Percentiles rank a stretch among this genome's conserved stretches.
Evolutionary conservation across 2,113 vertebrate species (phyloP).

Genomic region (Eulacestoma nigropectus): DNA sequence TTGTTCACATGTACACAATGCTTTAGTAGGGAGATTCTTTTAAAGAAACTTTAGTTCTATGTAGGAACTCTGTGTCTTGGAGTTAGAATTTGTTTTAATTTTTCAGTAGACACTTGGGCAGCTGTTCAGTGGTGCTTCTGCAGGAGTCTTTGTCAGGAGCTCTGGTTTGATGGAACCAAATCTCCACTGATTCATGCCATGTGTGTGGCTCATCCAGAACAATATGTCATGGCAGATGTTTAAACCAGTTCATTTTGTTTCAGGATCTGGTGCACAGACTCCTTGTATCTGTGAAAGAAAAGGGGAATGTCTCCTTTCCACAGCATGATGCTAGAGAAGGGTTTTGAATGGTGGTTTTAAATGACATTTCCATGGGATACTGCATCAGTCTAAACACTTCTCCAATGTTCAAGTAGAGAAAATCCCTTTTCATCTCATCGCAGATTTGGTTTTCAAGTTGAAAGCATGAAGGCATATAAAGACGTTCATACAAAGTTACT

Average conservation of each 20-base stretch:
- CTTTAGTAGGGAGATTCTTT: background rate
- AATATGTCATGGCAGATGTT: background rate
- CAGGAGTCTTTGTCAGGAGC: background rate
- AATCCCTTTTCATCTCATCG: constrained; percentile 34
- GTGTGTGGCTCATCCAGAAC: background rate
- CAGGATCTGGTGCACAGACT: background rate
- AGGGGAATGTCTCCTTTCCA: background rate
- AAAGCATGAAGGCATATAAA: constrained; percentile 34
- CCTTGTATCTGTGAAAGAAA: background rate
- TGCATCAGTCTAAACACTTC: background rate
- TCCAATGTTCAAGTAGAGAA: background rate
- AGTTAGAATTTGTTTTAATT: background rate
- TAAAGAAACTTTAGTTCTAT: background rate
- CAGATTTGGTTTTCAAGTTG: constrained; percentile 37
- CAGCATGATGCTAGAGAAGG: background rate
- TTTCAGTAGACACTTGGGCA: background rate
- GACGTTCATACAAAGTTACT: constrained; percentile 10
- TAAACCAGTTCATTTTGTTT: background rate
- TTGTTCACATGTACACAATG: background rate
- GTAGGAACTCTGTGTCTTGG: background rate
- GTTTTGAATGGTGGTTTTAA: background rate
- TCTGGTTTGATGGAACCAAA: background rate
- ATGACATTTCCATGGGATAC: background rate
- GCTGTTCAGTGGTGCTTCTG: background rate
- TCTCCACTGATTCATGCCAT: background rate